phyloP scores from a whole-genome alignment of 2,888 invertebrate genomes.

The Morpho deidamia region DNA sequence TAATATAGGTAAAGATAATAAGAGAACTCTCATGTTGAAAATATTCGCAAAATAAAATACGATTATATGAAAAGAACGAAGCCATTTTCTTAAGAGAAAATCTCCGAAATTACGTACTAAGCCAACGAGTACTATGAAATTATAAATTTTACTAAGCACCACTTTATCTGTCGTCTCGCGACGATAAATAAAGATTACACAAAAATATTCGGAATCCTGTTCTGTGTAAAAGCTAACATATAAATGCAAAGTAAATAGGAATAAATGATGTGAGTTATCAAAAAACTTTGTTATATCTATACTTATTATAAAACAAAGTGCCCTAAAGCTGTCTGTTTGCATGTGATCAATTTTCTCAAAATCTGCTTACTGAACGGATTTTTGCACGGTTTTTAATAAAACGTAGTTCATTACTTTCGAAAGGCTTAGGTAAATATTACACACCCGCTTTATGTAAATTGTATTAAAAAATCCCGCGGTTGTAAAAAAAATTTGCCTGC shows the following conservation, averaged over 20 bases:
- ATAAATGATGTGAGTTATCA: background rate
- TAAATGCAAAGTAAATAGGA: slow-evolving; percentile 4
- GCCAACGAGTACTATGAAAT: slow-evolving; percentile 10
- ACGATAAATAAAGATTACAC: slow-evolving; percentile 19
- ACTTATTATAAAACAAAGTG: no score
- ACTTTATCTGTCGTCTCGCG: slow-evolving; percentile 13
- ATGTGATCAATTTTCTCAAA: no score
- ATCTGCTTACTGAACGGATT: no score
- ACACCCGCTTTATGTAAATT: no score
- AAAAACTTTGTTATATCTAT: background rate
- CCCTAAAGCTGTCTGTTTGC: no score
- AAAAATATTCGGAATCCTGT: slow-evolving; percentile 18
- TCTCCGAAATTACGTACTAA: background rate
- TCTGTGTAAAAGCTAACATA: slow-evolving; percentile 11
- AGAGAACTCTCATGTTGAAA: no score
- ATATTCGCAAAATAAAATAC: background rate
- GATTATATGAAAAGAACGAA: background rate
- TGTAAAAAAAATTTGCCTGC: no score
- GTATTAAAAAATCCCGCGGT: no score
- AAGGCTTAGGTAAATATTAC: no score
- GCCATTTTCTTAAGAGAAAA: background rate
- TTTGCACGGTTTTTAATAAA: no score
- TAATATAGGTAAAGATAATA: no score
- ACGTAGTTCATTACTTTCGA: no score
- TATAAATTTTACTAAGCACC: slow-evolving; percentile 17